A percentile compares a stretch with the other conserved stretches of the same genome.
These are phyloP conservation scores for Oncopeltus fasciatus DNA, from an alignment of 1,140 invertebrate species.

Conservation along the genomic window DNA sequence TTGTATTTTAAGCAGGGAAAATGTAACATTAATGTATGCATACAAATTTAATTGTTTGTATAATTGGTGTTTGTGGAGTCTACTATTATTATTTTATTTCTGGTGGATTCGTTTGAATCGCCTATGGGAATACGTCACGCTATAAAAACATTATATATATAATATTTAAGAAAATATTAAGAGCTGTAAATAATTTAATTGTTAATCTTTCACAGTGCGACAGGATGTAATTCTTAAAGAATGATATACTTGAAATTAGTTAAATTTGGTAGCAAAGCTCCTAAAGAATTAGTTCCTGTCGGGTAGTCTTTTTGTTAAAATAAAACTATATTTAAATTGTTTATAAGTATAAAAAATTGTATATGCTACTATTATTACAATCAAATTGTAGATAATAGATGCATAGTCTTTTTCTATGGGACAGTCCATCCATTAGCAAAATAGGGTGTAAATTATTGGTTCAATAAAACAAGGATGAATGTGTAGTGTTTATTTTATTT, in stretches of 20 bases:
- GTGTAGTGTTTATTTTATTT: background rate
- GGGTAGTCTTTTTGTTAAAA: background rate
- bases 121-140: slow-evolving; percentile 6
- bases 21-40: too few species aligned
- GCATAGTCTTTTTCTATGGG: background rate
- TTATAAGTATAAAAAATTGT: background rate
- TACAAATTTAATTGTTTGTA: too few species aligned
- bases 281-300: background rate
- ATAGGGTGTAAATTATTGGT: background rate
- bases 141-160: background rate
- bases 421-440: slow-evolving; percentile 6
- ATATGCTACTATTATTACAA: background rate
- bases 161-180: background rate
- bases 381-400: background rate
- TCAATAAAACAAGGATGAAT: slow-evolving; percentile 4
- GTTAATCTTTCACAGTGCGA: too few species aligned
- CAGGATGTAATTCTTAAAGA: background rate
- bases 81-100: background rate
- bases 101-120: background rate
- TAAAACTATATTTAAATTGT: too few species aligned
- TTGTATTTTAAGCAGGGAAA: too few species aligned
- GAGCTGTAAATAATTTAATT: background rate
- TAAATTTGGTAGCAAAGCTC: background rate
- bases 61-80: background rate
- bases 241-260: background rate